Evolutionary conservation across 2,113 vertebrate species (phyloP).

Genomic region (Myotis yumanensis): DNA sequence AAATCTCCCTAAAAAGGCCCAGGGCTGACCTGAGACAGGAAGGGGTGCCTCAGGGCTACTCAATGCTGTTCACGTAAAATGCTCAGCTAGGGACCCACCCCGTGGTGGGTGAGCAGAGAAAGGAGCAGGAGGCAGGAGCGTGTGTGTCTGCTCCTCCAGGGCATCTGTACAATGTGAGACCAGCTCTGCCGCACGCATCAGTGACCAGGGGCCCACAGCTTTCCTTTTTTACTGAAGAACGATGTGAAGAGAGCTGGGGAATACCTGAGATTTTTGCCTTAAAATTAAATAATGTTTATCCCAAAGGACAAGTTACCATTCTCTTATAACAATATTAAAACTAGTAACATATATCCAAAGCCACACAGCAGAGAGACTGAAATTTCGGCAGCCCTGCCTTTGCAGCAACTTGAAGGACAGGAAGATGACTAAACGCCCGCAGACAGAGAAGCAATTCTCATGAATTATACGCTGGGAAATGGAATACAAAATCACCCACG

Average conservation of each 20-base stretch:
- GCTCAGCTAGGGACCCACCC: not conserved
- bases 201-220: not conserved
- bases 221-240: not conserved
- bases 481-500: not conserved
- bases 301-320: not conserved
- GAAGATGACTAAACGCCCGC: not conserved
- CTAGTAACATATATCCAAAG: not conserved
- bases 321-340: not conserved
- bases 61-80: not conserved
- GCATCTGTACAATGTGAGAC: not conserved
- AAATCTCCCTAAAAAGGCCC: not conserved
- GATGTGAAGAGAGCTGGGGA: not conserved
- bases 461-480: not conserved
- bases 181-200: not conserved
- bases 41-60: not conserved
- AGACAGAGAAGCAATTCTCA: not conserved
- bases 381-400: not conserved
- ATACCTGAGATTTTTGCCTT: not conserved
- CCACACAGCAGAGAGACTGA: not conserved
- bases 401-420: not conserved
- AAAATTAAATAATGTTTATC: not conserved
- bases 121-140: not conserved
- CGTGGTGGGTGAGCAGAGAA: no score
- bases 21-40: not conserved
- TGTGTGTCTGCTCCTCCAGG: accelerated